Evolutionary conservation across 2,113 vertebrate species (phyloP).

Genomic region (Laticauda colubrina): DNA sequence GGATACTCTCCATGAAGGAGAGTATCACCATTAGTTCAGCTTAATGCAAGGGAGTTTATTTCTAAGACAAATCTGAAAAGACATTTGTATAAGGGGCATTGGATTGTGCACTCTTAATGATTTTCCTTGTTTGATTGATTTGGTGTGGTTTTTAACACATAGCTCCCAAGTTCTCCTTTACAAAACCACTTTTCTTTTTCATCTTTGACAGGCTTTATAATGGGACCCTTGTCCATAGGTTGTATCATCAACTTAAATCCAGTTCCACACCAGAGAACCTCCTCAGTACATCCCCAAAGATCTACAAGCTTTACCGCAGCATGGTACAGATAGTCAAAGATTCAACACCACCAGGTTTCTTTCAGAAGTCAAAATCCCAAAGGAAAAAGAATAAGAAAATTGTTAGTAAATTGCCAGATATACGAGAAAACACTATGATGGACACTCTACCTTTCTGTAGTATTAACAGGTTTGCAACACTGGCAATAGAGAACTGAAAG

Average conservation of each 20-base stretch:
- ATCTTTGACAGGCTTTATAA: slow-evolving; percentile 79
- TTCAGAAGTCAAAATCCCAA: slow-evolving; percentile 50
- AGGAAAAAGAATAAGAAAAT: slow-evolving; percentile 53
- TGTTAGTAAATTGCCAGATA: neutral
- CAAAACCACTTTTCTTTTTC: slow-evolving; percentile 16
- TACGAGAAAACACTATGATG: neutral
- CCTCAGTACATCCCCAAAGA: slow-evolving; percentile 63
- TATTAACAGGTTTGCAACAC: slow-evolving; percentile 60
- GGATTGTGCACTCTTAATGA: neutral
- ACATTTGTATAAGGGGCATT: neutral
- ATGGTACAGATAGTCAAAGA: slow-evolving; percentile 59
- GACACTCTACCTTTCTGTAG: neutral
- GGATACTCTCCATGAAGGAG: too few relatives aligned
- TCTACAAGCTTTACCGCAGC: slow-evolving; percentile 70
- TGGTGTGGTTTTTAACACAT: neutral
- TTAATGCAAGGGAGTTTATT: neutral
- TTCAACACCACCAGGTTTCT: slow-evolving; percentile 45
- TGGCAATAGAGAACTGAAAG: slow-evolving; percentile 58
- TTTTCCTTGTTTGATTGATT: neutral
- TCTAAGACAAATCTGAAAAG: neutral
- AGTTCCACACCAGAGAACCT: slow-evolving; percentile 68
- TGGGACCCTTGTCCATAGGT: slow-evolving; percentile 82
- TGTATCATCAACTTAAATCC: slow-evolving; percentile 70
- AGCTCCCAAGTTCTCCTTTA: neutral
- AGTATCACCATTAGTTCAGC: neutral